Conservation (phyloP, 2,113 vertebrate genomes). For the Pluvianellus socialis region DNA sequence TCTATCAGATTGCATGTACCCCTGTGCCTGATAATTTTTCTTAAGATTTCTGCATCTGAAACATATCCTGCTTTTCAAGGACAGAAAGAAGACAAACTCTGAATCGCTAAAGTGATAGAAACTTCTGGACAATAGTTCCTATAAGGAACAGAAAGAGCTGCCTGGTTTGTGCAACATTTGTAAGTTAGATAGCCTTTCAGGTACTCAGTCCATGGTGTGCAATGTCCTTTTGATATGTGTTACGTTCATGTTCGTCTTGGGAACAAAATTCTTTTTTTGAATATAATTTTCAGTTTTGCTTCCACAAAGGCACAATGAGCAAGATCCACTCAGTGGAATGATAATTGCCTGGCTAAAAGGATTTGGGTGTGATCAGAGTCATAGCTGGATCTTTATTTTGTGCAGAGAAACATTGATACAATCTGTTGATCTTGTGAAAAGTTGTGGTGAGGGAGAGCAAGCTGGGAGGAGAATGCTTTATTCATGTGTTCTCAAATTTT, state of each 20-base stretch:
- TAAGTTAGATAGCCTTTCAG: neutral
- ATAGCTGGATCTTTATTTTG: neutral
- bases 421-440: neutral
- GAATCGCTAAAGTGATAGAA: neutral
- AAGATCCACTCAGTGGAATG: neutral
- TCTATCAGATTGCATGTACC: neutral
- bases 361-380: neutral
- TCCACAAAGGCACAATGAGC: neutral
- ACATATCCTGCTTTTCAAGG: neutral
- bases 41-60: neutral
- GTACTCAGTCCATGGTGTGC: neutral
- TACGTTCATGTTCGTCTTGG: neutral
- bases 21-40: neutral
- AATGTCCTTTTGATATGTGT: neutral
- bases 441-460: neutral
- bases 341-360: neutral
- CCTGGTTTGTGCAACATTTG: neutral
- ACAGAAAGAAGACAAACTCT: neutral
- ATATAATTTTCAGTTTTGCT: neutral
- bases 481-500: constrained; percentile 13
- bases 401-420: neutral
- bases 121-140: neutral
- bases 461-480: neutral
- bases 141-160: neutral
- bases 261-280: neutral